Evolutionary conservation across 2,888 invertebrate species (phyloP).

Genomic region (Nomada lathburiana): DNA sequence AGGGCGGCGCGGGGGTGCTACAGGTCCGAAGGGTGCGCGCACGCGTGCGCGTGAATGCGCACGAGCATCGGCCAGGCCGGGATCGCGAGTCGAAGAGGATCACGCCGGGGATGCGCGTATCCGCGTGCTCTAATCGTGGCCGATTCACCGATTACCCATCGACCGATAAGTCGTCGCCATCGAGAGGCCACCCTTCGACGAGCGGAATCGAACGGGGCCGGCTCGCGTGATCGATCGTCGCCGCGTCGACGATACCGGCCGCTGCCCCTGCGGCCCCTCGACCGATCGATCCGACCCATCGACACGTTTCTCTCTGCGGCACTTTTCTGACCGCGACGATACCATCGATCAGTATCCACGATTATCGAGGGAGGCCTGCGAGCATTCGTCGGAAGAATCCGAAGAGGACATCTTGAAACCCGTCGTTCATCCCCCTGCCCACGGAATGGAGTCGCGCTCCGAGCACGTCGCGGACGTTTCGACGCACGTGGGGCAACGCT

Average conservation of each 20-base stretch:
- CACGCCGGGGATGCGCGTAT: slow-evolving; percentile 39
- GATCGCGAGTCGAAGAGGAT: slow-evolving; percentile 62
- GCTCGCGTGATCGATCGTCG: not conserved
- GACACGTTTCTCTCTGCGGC: slow-evolving; percentile 10
- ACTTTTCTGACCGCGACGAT: slow-evolving; percentile 72
- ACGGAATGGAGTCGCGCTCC: not conserved
- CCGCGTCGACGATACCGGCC: slow-evolving; percentile 5
- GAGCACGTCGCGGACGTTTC: slow-evolving; percentile 23
- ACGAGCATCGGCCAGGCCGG: slow-evolving; percentile 34
- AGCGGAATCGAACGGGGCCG: not conserved
- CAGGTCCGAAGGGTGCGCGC: slow-evolving; percentile 65
- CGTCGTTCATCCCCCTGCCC: not conserved
- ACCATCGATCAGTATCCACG: slow-evolving; percentile 58
- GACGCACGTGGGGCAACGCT: slow-evolving; percentile 30
- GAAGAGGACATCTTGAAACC: slow-evolving; percentile 66
- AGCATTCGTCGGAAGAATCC: slow-evolving; percentile 20
- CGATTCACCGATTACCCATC: slow-evolving; percentile 27
- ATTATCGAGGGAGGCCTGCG: slow-evolving; percentile 19
- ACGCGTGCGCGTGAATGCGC: slow-evolving; percentile 67
- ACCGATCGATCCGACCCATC: slow-evolving; percentile 30
- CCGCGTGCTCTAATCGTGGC: slow-evolving; percentile 25
- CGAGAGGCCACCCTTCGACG: slow-evolving; percentile 5
- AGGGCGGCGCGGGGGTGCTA: slow-evolving; percentile 18
- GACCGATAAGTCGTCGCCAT: slow-evolving; percentile 9
- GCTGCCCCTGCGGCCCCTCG: not conserved